Conservation (phyloP, 2,113 vertebrate species). For the Salvelinus namaycush region DNA sequence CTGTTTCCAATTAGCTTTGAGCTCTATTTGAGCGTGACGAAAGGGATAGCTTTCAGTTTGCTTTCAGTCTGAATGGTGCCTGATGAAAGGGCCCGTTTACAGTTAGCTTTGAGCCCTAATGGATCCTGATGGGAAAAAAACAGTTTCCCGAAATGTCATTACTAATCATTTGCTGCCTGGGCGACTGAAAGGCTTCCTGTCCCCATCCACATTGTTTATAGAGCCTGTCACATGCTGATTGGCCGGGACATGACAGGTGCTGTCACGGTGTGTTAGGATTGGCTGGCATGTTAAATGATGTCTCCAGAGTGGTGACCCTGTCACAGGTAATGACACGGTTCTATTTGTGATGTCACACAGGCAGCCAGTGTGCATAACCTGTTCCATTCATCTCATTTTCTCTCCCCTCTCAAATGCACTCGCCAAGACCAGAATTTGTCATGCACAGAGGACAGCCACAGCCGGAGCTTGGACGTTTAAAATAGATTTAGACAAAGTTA, state of each 20-base stretch:
- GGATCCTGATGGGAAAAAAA: slow-evolving; percentile 47
- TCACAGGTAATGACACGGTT: slow-evolving; percentile 1
- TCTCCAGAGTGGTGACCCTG: slow-evolving; percentile 28
- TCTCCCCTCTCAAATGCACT: background rate
- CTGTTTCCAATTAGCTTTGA: slow-evolving; percentile 31
- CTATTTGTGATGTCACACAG: slow-evolving; percentile 31
- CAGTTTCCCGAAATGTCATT: slow-evolving; percentile 55
- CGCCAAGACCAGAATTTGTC: background rate
- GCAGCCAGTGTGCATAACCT: slow-evolving; percentile 11
- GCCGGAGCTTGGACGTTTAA: no score
- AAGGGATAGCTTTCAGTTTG: no score
- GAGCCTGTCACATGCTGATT: slow-evolving; percentile 45
- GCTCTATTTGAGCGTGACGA: no score
- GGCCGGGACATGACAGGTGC: slow-evolving; percentile 31
- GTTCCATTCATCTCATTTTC: background rate
- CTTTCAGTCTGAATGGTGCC: background rate
- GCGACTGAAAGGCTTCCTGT: slow-evolving; percentile 36
- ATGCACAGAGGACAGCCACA: background rate
- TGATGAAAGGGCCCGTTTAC: slow-evolving; percentile 24
- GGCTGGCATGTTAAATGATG: slow-evolving; percentile 35
- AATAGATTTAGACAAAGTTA: no score
- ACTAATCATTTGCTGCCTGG: slow-evolving; percentile 48
- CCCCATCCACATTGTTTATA: slow-evolving; percentile 36
- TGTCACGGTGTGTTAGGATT: slow-evolving; percentile 39
- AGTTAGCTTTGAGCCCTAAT: no score